phyloP scores from a whole-genome alignment of 2,888 invertebrate genomes.

The Nemoura dubitans region DNA sequence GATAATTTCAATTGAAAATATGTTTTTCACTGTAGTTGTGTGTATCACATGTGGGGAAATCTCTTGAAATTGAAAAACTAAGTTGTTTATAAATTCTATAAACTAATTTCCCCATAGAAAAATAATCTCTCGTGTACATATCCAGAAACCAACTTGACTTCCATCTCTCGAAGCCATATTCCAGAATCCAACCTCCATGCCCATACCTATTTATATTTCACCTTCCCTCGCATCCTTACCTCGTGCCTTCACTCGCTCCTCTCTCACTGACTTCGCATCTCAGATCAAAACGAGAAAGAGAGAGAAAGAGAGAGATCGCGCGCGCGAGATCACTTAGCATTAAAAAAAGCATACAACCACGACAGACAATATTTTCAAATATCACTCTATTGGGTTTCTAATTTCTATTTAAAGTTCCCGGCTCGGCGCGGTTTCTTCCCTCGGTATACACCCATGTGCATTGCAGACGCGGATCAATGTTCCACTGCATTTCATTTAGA shows the following conservation, averaged over 20 bases:
- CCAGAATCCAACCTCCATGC: background rate
- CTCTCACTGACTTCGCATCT: too few species aligned
- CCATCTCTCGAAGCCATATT: background rate
- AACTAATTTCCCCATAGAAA: background rate
- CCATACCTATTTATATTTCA: background rate
- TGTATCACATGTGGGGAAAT: too few species aligned
- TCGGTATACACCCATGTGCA: background rate
- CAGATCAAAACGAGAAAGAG: background rate
- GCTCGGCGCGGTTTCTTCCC: background rate
- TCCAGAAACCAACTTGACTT: background rate
- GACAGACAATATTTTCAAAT: background rate
- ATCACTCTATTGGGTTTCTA: background rate
- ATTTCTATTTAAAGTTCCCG: background rate
- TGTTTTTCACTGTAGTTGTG: too few species aligned
- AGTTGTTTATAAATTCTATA: background rate
- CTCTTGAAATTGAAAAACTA: background rate
- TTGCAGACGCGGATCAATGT: slow-evolving; percentile 21
- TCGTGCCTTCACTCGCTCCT: background rate
- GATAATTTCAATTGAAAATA: too few species aligned
- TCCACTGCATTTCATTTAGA: slow-evolving; percentile 22
- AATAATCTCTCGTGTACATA: background rate
- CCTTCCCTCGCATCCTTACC: background rate
- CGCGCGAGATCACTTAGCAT: background rate
- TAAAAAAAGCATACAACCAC: background rate
- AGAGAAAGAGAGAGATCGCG: too few species aligned